phyloP scores from a whole-genome alignment of 2,113 vertebrate species.

The Vulpes lagopus region DNA sequence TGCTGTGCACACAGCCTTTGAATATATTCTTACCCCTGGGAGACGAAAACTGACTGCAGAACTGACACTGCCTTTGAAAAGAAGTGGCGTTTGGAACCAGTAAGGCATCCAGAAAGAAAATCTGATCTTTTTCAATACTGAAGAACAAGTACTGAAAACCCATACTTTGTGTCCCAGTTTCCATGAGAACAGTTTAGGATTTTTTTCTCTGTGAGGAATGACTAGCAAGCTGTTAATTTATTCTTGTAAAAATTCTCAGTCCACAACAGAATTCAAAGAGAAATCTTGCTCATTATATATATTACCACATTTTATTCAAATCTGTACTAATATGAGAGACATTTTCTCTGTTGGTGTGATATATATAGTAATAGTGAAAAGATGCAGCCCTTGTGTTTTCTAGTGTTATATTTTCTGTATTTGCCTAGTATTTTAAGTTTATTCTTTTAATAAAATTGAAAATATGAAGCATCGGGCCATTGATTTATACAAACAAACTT shows the following conservation, averaged over 20 bases:
- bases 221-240: constrained; percentile 81
- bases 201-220: constrained; percentile 65
- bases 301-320: constrained; percentile 53
- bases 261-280: constrained; percentile 70
- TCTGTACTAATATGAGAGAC: constrained; percentile 45
- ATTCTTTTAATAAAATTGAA: constrained; percentile 54
- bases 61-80: constrained; percentile 82
- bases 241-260: constrained; percentile 77
- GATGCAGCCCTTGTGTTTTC: constrained; percentile 19
- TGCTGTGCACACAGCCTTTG: constrained; percentile 85
- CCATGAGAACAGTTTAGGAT: constrained; percentile 66
- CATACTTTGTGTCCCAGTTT: constrained; percentile 80
- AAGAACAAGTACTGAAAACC: constrained; percentile 69
- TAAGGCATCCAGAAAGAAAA: constrained; percentile 79
- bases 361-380: constrained; percentile 55
- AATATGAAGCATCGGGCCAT: constrained; percentile 83
- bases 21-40: constrained; percentile 83
- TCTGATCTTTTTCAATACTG: constrained; percentile 77
- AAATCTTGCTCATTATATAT: constrained; percentile 49
- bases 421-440: constrained; percentile 57
- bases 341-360: constrained; percentile 33
- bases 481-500: constrained; percentile 87
- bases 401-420: constrained; percentile 52
- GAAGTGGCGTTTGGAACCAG: constrained; percentile 82
- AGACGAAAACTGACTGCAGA: constrained; percentile 83